Conservation (phyloP, 1,140 invertebrate species). For the Cyclargus thomasi region DNA sequence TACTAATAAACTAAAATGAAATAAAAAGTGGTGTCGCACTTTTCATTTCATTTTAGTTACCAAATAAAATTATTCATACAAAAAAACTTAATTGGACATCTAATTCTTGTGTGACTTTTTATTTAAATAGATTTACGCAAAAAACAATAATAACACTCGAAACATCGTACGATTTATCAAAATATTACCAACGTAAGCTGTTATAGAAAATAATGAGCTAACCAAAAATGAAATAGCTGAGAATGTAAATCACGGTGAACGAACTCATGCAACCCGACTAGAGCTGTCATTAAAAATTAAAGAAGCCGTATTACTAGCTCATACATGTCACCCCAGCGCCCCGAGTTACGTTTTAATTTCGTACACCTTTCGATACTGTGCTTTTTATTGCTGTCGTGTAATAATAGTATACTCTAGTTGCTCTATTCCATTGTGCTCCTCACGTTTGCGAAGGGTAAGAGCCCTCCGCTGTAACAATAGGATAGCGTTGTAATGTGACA, state of each 20-base stretch:
- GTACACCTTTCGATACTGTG: slow-evolving; percentile 31
- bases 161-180: too few species aligned
- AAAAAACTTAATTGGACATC: too few species aligned
- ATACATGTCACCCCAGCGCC: slow-evolving; percentile 32
- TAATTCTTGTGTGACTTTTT: too few species aligned
- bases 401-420: slow-evolving; percentile 43
- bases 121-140: too few species aligned
- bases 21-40: too few species aligned
- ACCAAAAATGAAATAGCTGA: neutral
- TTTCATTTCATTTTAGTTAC: too few species aligned
- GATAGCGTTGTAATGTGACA: slow-evolving; percentile 35
- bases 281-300: slow-evolving; percentile 12
- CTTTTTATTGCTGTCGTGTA: slow-evolving; percentile 35
- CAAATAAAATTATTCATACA: too few species aligned
- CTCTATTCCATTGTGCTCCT: slow-evolving; percentile 45
- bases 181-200: neutral
- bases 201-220: neutral
- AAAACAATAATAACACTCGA: too few species aligned
- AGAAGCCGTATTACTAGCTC: slow-evolving; percentile 35
- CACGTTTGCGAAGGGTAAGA: slow-evolving; percentile 46
- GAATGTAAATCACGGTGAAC: slow-evolving; percentile 9
- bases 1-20: too few species aligned
- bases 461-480: slow-evolving; percentile 42
- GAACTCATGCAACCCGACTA: slow-evolving; percentile 2
- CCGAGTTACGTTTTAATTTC: slow-evolving; percentile 39